These are phyloP conservation scores for Notospermus geniculatus DNA, from an alignment of 1,140 invertebrate genomes.

Conservation along the genomic window DNA sequence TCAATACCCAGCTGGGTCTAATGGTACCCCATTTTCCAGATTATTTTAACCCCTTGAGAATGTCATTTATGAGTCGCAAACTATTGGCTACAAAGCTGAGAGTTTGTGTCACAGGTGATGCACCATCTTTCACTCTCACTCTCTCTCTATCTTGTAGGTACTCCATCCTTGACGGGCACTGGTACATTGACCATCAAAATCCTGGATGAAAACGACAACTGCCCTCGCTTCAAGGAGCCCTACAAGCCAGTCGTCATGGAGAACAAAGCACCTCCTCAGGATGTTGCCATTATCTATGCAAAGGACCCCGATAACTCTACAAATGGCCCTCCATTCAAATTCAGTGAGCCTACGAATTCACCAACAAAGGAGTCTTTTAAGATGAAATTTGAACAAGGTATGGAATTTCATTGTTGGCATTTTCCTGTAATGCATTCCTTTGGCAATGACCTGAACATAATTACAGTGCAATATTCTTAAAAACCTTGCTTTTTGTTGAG, in stretches of 20 bases:
- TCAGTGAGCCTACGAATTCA: background rate
- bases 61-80: background rate
- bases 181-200: conserved; percentile 94
- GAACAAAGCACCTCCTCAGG: conserved; percentile 76
- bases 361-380: background rate
- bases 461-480: too few species aligned
- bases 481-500: too few species aligned
- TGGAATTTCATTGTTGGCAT: too few species aligned
- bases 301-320: conserved; percentile 65
- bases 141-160: conserved; percentile 36
- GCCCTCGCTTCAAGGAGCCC: conserved; percentile 83
- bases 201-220: conserved; percentile 92
- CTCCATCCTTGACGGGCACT: conserved; percentile 88
- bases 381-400: conserved; percentile 1
- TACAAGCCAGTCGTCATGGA: conserved; percentile 90
- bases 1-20: background rate
- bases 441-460: too few species aligned
- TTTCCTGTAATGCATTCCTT: too few species aligned
- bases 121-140: background rate
- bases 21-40: background rate
- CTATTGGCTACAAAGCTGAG: background rate
- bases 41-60: background rate
- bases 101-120: background rate
- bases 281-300: conserved; percentile 83
- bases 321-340: conserved; percentile 89